Percentiles rank a stretch among this genome's conserved stretches.
These are phyloP conservation scores for Heliornis fulica DNA, from an alignment of 2,113 vertebrate species.

Conservation along the genomic window DNA sequence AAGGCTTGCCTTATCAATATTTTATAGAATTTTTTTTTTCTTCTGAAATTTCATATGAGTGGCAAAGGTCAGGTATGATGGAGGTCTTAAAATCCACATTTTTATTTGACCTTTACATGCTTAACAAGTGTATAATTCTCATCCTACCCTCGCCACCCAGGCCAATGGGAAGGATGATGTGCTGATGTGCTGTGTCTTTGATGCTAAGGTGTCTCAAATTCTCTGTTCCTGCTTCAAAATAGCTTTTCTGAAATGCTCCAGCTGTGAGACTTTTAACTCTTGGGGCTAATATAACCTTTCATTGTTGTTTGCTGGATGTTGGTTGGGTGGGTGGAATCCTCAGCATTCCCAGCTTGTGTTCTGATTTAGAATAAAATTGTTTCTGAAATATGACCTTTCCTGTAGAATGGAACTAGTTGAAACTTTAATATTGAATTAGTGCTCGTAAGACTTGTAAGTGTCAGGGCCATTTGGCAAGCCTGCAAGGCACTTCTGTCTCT, in stretches of 20 bases:
- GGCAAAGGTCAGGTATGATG: not conserved
- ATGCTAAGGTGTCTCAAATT: not conserved
- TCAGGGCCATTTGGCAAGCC: not conserved
- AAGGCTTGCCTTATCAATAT: not conserved
- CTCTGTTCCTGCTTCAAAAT: not conserved
- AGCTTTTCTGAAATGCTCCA: not conserved
- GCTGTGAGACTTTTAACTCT: not conserved
- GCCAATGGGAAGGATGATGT: not conserved
- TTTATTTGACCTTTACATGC: constrained; percentile 10
- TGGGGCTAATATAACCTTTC: not conserved
- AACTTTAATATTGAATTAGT: not conserved
- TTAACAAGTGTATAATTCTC: not conserved
- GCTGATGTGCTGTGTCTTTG: not conserved
- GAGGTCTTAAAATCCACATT: not conserved
- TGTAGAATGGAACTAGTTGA: not conserved
- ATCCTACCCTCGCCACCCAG: too few species aligned
- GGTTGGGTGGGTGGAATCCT: not conserved
- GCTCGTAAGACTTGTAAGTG: not conserved
- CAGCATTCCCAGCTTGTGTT: not conserved
- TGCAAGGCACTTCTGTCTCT: not conserved
- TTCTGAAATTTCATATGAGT: not conserved
- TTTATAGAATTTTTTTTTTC: constrained; percentile 4
- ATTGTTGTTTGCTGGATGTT: not conserved
- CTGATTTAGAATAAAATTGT: not conserved
- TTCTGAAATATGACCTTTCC: not conserved